phyloP scores from a whole-genome alignment of 2,888 invertebrate species.

The Himalopsyche japonica region DNA sequence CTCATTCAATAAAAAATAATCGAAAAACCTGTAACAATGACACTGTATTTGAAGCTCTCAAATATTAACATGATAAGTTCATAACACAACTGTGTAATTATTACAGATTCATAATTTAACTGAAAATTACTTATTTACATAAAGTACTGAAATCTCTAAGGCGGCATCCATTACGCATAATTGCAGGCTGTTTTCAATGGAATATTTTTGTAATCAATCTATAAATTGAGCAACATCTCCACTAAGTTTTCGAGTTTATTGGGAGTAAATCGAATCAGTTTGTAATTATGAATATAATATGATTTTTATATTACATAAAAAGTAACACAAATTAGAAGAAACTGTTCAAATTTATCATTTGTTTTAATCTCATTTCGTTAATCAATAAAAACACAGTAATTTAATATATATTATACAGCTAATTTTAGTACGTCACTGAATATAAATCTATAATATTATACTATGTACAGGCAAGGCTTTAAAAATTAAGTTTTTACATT shows the following conservation, averaged over 20 bases:
- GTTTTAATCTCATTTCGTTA: neutral
- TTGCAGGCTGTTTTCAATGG: constrained; percentile 40
- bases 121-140: neutral
- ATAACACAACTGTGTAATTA: neutral
- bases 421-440: neutral
- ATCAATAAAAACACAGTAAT: neutral
- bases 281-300: no score
- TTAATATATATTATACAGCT: neutral
- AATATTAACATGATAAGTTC: neutral
- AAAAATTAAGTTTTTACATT: constrained; percentile 36
- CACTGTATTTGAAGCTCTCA: neutral
- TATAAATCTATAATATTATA: neutral
- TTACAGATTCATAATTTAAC: neutral
- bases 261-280: neutral
- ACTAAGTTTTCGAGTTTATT: neutral
- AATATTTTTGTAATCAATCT: constrained; percentile 45
- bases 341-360: neutral
- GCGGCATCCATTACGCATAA: no score
- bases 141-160: neutral
- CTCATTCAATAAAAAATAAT: no score
- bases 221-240: neutral
- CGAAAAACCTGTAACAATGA: no score
- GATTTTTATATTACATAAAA: no score
- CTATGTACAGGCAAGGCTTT: neutral
- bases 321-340: neutral